Conservation (phyloP, 2,797 vertebrate species). For the Amazonetta brasiliensis region DNA sequence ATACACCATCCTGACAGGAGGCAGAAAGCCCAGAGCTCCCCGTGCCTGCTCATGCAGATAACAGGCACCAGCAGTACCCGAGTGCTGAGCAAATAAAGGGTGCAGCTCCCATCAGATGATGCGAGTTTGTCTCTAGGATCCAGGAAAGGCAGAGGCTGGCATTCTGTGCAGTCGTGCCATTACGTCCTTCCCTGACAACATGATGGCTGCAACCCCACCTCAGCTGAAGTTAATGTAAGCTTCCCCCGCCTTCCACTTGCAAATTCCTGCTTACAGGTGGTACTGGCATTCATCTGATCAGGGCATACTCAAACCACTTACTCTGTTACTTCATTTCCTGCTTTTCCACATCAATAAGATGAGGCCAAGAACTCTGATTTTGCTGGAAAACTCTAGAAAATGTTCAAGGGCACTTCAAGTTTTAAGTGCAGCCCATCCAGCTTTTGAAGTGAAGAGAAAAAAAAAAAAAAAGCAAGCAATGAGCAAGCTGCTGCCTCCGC, state of each 20-base stretch:
- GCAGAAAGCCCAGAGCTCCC: accelerated
- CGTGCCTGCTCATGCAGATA: not conserved
- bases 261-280: not conserved
- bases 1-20: not conserved
- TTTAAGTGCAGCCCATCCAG: not conserved
- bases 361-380: not conserved
- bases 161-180: not conserved
- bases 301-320: not conserved
- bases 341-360: not conserved
- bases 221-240: not conserved
- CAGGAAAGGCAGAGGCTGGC: not conserved
- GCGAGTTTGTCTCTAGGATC: not conserved
- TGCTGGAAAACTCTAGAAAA: not conserved
- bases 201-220: not conserved
- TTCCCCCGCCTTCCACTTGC: not conserved
- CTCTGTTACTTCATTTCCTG: not conserved
- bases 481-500: not conserved
- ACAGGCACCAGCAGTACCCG: not conserved
- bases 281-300: not conserved
- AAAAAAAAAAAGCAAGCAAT: not conserved
- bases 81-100: not conserved
- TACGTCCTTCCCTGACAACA: not conserved
- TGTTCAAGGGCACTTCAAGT: not conserved
- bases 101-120: not conserved
- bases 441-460: not conserved